Evolutionary conservation across 2,113 vertebrate genomes (phyloP).

Genomic region (Cynoglossus semilaevis): DNA sequence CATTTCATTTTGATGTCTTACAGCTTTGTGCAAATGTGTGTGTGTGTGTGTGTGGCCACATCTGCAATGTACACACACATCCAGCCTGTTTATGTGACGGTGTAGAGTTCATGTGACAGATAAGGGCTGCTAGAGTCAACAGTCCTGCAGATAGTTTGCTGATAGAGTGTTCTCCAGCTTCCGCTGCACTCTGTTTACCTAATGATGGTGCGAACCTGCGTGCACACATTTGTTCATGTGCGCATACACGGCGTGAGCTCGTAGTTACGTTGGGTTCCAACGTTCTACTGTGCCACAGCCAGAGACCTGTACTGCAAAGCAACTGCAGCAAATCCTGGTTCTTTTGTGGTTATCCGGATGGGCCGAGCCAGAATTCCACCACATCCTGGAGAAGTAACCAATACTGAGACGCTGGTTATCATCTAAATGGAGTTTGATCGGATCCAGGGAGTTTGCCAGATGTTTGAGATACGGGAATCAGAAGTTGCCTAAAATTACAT

Average conservation of each 20-base stretch:
- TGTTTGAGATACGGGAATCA: not conserved
- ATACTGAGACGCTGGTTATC: not conserved
- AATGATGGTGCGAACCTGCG: conserved; percentile 59
- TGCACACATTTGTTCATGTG: conserved; percentile 18
- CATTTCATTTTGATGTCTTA: no score
- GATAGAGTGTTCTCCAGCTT: conserved; percentile 79
- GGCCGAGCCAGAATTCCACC: not conserved
- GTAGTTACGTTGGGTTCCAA: conserved; percentile 21
- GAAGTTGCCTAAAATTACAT: not conserved
- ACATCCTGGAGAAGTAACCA: not conserved
- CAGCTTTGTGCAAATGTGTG: no score
- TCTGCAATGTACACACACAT: conserved; percentile 1
- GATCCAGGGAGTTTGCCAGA: no score
- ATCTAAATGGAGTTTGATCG: not conserved
- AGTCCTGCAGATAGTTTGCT: conserved; percentile 72
- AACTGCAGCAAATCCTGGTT: not conserved
- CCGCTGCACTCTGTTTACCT: conserved; percentile 78
- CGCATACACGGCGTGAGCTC: conserved; percentile 14
- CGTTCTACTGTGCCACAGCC: conserved; percentile 6
- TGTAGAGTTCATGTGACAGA: conserved; percentile 75
- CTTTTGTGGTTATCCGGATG: not conserved
- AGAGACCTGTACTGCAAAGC: not conserved
- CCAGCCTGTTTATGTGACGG: conserved; percentile 69
- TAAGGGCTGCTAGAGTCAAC: conserved; percentile 76
- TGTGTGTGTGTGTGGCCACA: conserved; percentile 1